A percentile compares a stretch with the other conserved stretches of the same genome.
These are phyloP conservation scores for Meteorus sp. DNA, from an alignment of 1,140 invertebrate genomes.

Conservation along the genomic window DNA sequence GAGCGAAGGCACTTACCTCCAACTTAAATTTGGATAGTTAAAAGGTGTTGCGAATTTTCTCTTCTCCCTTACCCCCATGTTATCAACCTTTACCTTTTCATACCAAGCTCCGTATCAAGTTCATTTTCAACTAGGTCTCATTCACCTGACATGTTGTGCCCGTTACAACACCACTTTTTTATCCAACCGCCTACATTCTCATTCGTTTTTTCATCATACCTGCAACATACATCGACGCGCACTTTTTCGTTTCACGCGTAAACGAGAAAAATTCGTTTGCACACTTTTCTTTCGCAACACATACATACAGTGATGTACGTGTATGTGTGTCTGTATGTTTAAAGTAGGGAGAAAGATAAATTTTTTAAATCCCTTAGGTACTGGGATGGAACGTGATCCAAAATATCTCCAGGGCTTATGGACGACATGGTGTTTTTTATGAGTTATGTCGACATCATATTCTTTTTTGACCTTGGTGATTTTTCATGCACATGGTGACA, in stretches of 20 bases:
- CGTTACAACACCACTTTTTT: no score
- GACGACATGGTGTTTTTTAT: background rate
- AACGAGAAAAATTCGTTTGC: constrained; percentile 1
- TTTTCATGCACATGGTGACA: constrained; percentile 27
- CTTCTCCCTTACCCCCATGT: background rate
- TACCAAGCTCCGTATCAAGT: no score
- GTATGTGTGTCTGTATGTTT: background rate
- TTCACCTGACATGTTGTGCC: no score
- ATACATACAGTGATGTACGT: no score
- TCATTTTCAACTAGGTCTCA: constrained; percentile 10
- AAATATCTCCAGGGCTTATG: constrained; percentile 22
- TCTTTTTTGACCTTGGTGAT: constrained; percentile 27
- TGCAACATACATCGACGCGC: background rate
- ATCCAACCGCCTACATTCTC: background rate
- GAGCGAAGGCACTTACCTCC: constrained; percentile 36
- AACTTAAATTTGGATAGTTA: constrained; percentile 46
- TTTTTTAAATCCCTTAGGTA: constrained; percentile 18
- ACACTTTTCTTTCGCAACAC: background rate
- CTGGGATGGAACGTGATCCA: constrained; percentile 23
- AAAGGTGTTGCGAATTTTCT: constrained; percentile 35
- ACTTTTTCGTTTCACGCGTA: constrained; percentile 9
- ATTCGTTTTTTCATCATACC: background rate
- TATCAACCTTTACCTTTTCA: no score
- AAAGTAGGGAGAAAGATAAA: background rate
- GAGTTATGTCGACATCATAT: constrained; percentile 29